Evolutionary conservation across 2,888 invertebrate species (phyloP).

Genomic region (Drosophila cognata): DNA sequence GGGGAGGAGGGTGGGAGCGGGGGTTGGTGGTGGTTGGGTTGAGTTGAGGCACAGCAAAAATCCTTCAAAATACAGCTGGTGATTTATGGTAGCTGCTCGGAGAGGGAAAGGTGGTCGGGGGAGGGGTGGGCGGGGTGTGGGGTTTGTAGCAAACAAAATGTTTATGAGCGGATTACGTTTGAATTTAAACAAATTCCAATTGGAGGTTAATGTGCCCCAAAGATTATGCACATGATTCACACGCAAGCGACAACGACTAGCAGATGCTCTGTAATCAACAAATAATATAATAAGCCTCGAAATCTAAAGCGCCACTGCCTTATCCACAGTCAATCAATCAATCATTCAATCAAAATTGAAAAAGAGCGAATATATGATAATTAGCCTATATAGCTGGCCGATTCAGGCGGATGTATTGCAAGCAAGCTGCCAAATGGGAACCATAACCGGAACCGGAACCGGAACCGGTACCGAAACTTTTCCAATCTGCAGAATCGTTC

Average conservation of each 20-base stretch:
- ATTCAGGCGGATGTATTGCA: not conserved
- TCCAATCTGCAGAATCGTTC: not conserved
- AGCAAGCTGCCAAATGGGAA: not conserved
- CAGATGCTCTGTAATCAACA: slow-evolving; percentile 4
- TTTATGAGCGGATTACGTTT: slow-evolving; percentile 82
- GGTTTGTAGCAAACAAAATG: slow-evolving; percentile 56
- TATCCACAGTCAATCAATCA: not conserved
- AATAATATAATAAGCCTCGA: too few relatives aligned
- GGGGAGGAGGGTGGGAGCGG: not conserved
- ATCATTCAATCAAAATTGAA: not conserved
- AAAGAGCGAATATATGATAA: not conserved
- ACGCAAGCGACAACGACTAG: not conserved
- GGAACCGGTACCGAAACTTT: not conserved
- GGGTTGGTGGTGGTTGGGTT: slow-evolving; percentile 5
- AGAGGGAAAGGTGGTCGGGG: not conserved
- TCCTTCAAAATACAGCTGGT: slow-evolving; percentile 42
- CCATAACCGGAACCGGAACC: not conserved
- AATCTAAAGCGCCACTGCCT: not conserved
- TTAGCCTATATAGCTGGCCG: not conserved
- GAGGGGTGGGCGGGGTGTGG: not conserved
- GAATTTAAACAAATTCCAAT: slow-evolving; percentile 70
- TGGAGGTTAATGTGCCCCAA: slow-evolving; percentile 77
- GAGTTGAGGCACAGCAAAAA: slow-evolving; percentile 20
- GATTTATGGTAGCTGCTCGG: slow-evolving; percentile 40
- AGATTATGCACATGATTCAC: slow-evolving; percentile 49